Percentiles rank a stretch among this genome's conserved stretches.
Evolutionary conservation across 2,797 vertebrate species (phyloP).

Genomic region (Benthosema pterotum): DNA sequence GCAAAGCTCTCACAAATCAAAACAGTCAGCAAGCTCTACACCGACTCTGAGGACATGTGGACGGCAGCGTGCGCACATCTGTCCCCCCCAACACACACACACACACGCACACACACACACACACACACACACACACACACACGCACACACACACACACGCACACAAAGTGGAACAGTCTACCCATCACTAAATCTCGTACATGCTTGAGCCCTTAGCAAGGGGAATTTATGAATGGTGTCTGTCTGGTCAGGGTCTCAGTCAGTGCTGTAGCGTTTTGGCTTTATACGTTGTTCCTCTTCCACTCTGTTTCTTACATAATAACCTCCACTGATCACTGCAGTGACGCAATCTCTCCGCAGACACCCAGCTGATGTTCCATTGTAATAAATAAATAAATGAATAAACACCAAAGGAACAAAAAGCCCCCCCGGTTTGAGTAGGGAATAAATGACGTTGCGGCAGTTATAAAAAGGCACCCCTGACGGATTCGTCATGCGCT

Average conservation of each 20-base stretch:
- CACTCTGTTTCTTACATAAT: constrained; percentile 38
- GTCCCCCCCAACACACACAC: no score
- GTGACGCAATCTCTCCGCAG: constrained; percentile 72
- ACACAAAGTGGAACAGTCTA: constrained; percentile 33
- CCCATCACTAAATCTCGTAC: constrained; percentile 28
- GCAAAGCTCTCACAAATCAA: constrained; percentile 20
- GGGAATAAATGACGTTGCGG: constrained; percentile 66
- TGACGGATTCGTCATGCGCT: constrained; percentile 36
- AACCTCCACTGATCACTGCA: constrained; percentile 58
- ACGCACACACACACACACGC: constrained; percentile 2
- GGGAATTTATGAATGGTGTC: constrained; percentile 70
- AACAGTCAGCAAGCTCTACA: constrained; percentile 7
- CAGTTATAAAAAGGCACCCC: constrained; percentile 49
- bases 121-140: no score
- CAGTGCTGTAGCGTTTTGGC: constrained; percentile 35
- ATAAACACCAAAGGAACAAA: constrained; percentile 6
- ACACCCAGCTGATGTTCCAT: constrained; percentile 69
- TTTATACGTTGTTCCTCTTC: constrained; percentile 26
- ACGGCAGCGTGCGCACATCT: constrained; percentile 5
- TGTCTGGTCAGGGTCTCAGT: constrained; percentile 46
- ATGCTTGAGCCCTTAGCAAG: constrained; percentile 46
- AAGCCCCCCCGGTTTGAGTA: constrained; percentile 31
- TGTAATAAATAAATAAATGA: constrained; percentile 54
- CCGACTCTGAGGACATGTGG: background rate
- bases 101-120: no score